Evolutionary conservation across 2,797 vertebrate species (phyloP).

Genomic region (Amphiprion clarkii): DNA sequence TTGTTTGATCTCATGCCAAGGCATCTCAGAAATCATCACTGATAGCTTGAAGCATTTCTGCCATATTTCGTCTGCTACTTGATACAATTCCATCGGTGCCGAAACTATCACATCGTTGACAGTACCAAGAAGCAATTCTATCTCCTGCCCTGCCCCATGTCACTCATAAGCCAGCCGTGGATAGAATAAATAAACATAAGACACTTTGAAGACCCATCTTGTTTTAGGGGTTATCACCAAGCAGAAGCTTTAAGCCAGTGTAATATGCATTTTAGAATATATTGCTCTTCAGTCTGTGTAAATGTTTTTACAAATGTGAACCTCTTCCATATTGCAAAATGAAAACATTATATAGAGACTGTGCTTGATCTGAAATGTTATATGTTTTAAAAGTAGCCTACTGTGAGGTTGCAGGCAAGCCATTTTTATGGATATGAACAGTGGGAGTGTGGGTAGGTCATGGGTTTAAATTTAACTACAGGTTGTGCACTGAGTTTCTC

Average conservation of each 20-base stretch:
- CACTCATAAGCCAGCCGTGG: constrained; percentile 29
- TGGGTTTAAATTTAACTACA: constrained; percentile 65
- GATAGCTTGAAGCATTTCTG: constrained; percentile 75
- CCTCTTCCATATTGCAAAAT: not conserved
- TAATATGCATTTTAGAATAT: not conserved
- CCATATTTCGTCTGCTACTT: constrained; percentile 75
- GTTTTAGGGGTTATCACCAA: constrained; percentile 20
- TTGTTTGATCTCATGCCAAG: constrained; percentile 55
- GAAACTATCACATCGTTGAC: constrained; percentile 68
- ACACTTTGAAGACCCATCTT: constrained; percentile 7
- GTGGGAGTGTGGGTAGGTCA: not conserved
- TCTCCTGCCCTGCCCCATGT: constrained; percentile 50
- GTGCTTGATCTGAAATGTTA: too few species aligned
- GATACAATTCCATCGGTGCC: constrained; percentile 67
- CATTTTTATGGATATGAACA: constrained; percentile 27
- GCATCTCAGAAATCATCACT: constrained; percentile 65
- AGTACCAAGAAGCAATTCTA: constrained; percentile 84
- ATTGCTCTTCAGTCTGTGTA: not conserved
- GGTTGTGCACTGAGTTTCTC: constrained; percentile 76
- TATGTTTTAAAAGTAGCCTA: too few species aligned
- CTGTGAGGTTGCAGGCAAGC: not conserved
- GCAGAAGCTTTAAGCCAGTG: not conserved
- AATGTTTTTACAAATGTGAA: not conserved
- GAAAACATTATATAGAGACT: not conserved
- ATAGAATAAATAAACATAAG: constrained; percentile 69